These are phyloP conservation scores for Toxotes jaculatrix DNA, from an alignment of 2,113 vertebrate species.

Conservation along the genomic window DNA sequence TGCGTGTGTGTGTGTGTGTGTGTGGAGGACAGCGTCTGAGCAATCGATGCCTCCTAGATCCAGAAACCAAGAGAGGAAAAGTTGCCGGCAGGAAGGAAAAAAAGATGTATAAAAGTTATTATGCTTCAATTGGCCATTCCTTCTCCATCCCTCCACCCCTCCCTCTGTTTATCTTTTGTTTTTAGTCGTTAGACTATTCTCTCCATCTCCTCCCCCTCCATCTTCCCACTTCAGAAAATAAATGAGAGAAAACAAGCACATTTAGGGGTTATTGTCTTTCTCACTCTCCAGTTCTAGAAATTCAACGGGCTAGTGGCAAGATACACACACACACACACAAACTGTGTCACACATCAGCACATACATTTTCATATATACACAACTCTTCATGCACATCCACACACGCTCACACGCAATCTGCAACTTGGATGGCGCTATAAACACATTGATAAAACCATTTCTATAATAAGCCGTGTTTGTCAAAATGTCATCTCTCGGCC, in stretches of 20 bases:
- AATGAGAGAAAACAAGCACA: conserved; percentile 72
- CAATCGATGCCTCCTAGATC: conserved; percentile 30
- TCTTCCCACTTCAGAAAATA: conserved; percentile 69
- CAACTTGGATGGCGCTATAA: conserved; percentile 68
- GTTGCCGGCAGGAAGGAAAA: conserved; percentile 57
- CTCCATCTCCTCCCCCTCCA: conserved; percentile 59
- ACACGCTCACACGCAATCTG: conserved; percentile 33
- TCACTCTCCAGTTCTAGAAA: conserved; percentile 55
- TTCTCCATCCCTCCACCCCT: conserved; percentile 22
- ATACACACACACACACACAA: conserved; percentile 34
- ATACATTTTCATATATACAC: conserved; percentile 48
- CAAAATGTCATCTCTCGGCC: conserved; percentile 80
- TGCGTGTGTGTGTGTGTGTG: not conserved
- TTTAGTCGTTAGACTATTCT: conserved; percentile 58
- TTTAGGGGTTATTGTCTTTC: conserved; percentile 72
- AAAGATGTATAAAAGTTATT: conserved; percentile 68
- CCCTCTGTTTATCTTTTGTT: conserved; percentile 54
- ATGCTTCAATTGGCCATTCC: conserved; percentile 49
- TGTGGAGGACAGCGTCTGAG: conserved; percentile 4
- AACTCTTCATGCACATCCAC: conserved; percentile 24
- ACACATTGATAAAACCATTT: conserved; percentile 85
- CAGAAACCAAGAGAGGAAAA: conserved; percentile 36
- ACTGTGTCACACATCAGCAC: conserved; percentile 60
- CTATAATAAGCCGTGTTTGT: conserved; percentile 85
- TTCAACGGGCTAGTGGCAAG: conserved; percentile 47